A percentile compares a stretch with the other conserved stretches of the same genome.
Conservation (phyloP, 2,888 invertebrate genomes). For the Agrochola lota region DNA sequence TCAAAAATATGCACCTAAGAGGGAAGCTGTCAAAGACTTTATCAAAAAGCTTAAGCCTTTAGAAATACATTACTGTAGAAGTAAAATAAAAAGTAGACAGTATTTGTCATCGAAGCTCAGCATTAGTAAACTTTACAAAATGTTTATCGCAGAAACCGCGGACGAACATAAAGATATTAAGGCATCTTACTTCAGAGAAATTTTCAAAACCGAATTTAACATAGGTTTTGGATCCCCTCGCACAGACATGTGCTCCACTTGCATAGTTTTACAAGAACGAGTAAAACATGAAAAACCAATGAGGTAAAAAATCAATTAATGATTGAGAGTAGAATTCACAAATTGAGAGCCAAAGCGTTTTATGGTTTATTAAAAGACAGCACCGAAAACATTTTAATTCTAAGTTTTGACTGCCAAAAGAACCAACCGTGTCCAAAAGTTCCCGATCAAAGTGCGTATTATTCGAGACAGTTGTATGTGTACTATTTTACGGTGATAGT, state of each 20-base stretch:
- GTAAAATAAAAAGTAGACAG: constrained; percentile 45
- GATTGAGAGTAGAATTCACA: constrained; percentile 60
- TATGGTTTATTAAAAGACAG: constrained; percentile 57
- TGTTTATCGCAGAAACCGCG: not conserved
- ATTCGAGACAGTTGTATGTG: constrained; percentile 50
- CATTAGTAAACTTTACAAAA: constrained; percentile 45
- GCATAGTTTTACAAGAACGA: constrained; percentile 55
- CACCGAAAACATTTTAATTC: constrained; percentile 48
- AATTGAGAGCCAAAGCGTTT: constrained; percentile 61
- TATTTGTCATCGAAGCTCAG: constrained; percentile 43
- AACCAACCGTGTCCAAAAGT: constrained; percentile 55
- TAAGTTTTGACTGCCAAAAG: constrained; percentile 63
- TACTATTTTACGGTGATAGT: constrained; percentile 55
- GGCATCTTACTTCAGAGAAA: constrained; percentile 49
- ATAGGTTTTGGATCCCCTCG: constrained; percentile 60
- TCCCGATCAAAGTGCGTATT: constrained; percentile 57
- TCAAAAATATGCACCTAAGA: constrained; percentile 36
- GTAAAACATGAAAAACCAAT: constrained; percentile 53
- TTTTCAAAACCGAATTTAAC: constrained; percentile 55
- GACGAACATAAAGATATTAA: no score
- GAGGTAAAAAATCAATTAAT: constrained; percentile 51
- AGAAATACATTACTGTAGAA: constrained; percentile 53
- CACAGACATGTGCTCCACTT: constrained; percentile 58
- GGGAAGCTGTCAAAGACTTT: constrained; percentile 43
- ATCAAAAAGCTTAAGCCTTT: constrained; percentile 45